These are phyloP conservation scores for Cynoglossus semilaevis DNA, from an alignment of 2,113 vertebrate species.

Conservation along the genomic window DNA sequence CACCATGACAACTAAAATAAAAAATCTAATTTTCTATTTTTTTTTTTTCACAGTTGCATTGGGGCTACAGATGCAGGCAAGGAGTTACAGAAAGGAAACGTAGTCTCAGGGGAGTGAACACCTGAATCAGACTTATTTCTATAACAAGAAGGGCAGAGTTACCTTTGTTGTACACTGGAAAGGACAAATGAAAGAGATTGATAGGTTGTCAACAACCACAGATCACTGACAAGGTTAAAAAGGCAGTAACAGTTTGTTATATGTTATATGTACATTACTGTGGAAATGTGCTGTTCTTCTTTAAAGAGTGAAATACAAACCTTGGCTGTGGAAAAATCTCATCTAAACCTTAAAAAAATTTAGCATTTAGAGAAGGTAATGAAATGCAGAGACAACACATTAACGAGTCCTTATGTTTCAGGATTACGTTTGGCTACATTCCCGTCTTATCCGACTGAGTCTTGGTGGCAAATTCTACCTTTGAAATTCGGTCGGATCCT, in stretches of 20 bases:
- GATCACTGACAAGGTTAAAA: conserved; percentile 36
- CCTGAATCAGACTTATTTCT: conserved; percentile 17
- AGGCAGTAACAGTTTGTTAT: conserved; percentile 27
- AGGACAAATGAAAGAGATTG: conserved; percentile 57
- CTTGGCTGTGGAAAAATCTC: conserved; percentile 27
- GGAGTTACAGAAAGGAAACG: conserved; percentile 14
- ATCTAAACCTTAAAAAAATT: conserved; percentile 30
- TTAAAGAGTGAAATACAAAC: conserved; percentile 51
- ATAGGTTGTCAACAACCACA: conserved; percentile 60
- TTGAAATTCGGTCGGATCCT: conserved; percentile 99
- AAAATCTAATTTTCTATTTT: too few species aligned
- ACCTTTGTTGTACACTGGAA: conserved; percentile 72
- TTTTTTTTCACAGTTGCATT: neutral
- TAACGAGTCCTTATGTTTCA: conserved; percentile 14
- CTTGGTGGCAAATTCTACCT: conserved; percentile 81
- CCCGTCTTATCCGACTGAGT: conserved; percentile 68
- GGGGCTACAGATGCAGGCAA: conserved; percentile 17
- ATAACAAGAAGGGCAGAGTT: conserved; percentile 47
- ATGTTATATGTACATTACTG: conserved; percentile 1
- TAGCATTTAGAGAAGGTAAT: conserved; percentile 14
- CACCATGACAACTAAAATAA: conserved; percentile 22
- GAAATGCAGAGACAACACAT: conserved; percentile 31
- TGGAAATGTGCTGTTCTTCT: neutral
- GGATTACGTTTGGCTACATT: conserved; percentile 70
- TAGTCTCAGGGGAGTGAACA: conserved; percentile 4